Evolutionary conservation across 2,797 vertebrate genomes (phyloP), one percentile per base, ranked within the genome.

Genomic region (Halcyon smyrnensis): DNA sequence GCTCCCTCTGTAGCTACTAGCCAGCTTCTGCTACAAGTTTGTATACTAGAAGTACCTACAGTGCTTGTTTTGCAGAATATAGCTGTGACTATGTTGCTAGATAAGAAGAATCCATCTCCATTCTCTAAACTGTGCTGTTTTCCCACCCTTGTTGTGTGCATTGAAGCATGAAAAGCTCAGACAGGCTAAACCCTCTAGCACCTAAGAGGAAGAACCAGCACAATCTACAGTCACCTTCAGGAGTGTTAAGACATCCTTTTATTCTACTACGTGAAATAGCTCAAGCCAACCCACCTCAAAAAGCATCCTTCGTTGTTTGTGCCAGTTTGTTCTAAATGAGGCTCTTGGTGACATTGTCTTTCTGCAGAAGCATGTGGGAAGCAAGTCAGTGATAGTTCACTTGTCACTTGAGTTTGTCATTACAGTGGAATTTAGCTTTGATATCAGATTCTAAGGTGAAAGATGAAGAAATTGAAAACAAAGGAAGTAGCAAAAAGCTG

Each of bases 291-390:
- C 15, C 45, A 50, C 85, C 36, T 18, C 39, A 70, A 63, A 63
- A 21, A 80, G 2, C 51, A 60, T 59, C 57, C 57, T 83, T 17
- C 39, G n/a, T 15, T 34, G 30, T 24, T 77, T 60, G 12, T 3
- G 21, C 48, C 54, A 43, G 34, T 4, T 36, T 67, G 11, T 3
- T 62, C 34, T 14, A 2, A 5, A 1, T 0, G 1, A 25, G 24
- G 27, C 41, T 81, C 27, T 68, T 23, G 15, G 39, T 81, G 78
- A 10, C 23, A 34, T 6, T 77, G 46, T 68, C 48, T 50, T 51
- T 37, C 57, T 67, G 27, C 64, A 95, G 65, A 56, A 73, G 27
- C 1, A 3, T 0, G 0, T 12, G 32, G 27, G 24, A 54, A 57
- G 13, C 51, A 45, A 51, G 11, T 12, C 27, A 54, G 15, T 37